These are phyloP conservation scores for Heterohyrax brucei DNA, from an alignment of 2,797 vertebrate genomes.

Conservation along the genomic window DNA sequence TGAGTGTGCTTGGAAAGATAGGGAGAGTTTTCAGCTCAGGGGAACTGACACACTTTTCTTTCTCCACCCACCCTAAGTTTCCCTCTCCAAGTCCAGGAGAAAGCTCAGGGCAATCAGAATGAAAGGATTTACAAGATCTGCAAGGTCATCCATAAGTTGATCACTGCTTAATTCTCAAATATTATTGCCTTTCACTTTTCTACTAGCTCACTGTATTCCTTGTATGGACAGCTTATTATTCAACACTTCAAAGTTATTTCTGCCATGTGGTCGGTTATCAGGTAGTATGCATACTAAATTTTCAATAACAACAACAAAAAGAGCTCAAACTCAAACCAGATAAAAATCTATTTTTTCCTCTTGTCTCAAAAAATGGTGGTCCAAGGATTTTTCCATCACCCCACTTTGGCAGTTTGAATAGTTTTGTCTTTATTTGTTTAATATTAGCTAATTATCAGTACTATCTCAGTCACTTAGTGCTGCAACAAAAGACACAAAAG, in stretches of 20 bases:
- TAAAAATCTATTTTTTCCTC: slow-evolving; percentile 16
- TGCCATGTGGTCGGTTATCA: neutral
- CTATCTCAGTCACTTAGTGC: too few relatives aligned
- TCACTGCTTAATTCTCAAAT: neutral
- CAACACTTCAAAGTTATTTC: neutral
- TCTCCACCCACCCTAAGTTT: too few relatives aligned
- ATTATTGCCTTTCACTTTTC: neutral
- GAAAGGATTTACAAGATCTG: neutral
- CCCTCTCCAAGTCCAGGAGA: too few relatives aligned
- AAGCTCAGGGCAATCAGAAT: too few relatives aligned
- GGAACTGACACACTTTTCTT: too few relatives aligned
- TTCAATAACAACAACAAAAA: neutral
- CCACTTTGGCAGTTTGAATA: neutral
- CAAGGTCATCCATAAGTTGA: neutral
- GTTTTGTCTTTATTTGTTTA: neutral
- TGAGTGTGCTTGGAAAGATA: too few relatives aligned
- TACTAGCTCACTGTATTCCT: neutral
- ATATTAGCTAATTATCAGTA: neutral
- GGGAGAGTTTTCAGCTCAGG: too few relatives aligned
- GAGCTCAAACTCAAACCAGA: neutral
- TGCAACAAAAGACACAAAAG: too few relatives aligned
- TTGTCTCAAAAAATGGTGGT: neutral
- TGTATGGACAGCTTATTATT: neutral
- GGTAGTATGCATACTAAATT: neutral
- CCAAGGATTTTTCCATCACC: neutral